Percentiles rank a stretch among this genome's conserved stretches.
Conservation (phyloP, 92 coral and sea anemone species). For the Paragorgia papillata region DNA sequence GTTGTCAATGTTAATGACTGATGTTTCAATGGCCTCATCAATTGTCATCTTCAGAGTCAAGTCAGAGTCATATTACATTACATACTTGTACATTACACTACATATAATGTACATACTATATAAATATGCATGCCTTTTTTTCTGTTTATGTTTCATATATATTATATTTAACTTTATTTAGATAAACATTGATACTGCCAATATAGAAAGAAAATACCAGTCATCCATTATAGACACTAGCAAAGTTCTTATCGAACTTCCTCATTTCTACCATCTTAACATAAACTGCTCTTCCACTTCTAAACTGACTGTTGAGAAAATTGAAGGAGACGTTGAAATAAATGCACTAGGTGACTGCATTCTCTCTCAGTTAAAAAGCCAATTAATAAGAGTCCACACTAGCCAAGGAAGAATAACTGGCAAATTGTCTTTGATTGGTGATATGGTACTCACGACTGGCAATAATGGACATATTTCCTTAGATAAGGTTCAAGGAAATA, state of each 20-base stretch:
- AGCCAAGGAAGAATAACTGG: constrained; percentile 68
- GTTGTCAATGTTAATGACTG: no score
- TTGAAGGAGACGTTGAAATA: constrained; percentile 14
- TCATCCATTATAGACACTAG: not conserved
- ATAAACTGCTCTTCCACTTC: not conserved
- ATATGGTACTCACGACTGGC: constrained; percentile 58
- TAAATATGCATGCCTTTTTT: no score
- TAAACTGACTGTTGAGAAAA: constrained; percentile 9
- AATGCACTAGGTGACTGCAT: constrained; percentile 4
- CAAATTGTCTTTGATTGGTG: constrained; percentile 66
- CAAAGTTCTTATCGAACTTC: constrained; percentile 22
- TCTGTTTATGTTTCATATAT: no score
- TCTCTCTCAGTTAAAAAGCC: constrained; percentile 23
- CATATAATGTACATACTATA: no score
- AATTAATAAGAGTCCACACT: constrained; percentile 37
- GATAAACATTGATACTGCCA: not conserved
- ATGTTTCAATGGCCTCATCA: no score
- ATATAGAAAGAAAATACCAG: not conserved
- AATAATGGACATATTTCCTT: constrained; percentile 64
- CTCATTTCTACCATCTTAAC: constrained; percentile 13
- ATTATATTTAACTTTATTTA: no score
- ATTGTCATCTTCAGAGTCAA: no score
- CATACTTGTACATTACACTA: no score
- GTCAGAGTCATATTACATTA: no score
- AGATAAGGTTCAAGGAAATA: constrained; percentile 78